Evolutionary conservation across 2,797 vertebrate species (phyloP).

Genomic region (Pseudochirops corinnae): DNA sequence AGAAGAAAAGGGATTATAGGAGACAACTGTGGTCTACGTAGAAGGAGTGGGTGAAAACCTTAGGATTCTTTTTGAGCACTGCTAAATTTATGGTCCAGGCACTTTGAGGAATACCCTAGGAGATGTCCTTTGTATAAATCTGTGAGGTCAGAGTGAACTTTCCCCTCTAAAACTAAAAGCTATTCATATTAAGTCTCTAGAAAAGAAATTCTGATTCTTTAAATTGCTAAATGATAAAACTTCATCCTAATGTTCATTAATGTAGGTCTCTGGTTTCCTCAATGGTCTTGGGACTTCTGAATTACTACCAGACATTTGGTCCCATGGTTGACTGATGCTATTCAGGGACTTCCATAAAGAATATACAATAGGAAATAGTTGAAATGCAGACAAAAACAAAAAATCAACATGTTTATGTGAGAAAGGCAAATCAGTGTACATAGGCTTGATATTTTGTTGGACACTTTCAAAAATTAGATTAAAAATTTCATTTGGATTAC

Average conservation of each 20-base stretch:
- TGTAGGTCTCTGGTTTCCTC: slow-evolving; percentile 23
- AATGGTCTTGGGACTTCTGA: not conserved
- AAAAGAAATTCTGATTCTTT: slow-evolving; percentile 3
- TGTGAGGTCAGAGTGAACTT: slow-evolving; percentile 49
- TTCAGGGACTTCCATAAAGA: not conserved
- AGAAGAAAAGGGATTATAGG: slow-evolving; percentile 63
- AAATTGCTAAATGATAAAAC: not conserved
- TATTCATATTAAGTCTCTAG: slow-evolving; percentile 18
- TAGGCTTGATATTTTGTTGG: slow-evolving; percentile 27
- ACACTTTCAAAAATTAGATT: slow-evolving; percentile 26
- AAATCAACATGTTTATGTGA: slow-evolving; percentile 17
- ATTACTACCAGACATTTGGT: not conserved
- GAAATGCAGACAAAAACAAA: not conserved
- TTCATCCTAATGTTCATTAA: not conserved
- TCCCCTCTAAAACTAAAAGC: slow-evolving; percentile 39
- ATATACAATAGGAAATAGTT: slow-evolving; percentile 12
- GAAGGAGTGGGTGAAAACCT: slow-evolving; percentile 70
- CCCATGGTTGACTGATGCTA: not conserved
- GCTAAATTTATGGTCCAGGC: slow-evolving; percentile 62
- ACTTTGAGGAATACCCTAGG: slow-evolving; percentile 39
- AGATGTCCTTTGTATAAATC: slow-evolving; percentile 48
- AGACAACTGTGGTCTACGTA: slow-evolving; percentile 78
- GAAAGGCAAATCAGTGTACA: slow-evolving; percentile 36
- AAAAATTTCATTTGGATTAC: slow-evolving; percentile 17
- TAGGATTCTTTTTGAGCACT: slow-evolving; percentile 73